Base-by-base conservation (phyloP, 2,113 vertebrate genomes). In the Chaenocephalus aceratus region DNA sequence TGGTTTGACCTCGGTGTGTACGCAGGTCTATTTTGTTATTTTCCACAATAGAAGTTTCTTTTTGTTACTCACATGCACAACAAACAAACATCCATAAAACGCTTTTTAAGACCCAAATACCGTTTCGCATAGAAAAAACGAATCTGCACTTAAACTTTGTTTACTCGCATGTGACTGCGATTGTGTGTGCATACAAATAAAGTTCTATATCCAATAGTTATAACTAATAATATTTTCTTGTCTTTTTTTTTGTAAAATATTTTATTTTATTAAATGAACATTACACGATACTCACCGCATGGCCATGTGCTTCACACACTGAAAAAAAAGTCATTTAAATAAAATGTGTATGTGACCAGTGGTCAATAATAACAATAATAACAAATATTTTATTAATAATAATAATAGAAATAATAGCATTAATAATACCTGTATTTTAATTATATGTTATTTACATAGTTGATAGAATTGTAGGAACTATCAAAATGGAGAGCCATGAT, bases 401-500 rank as follows among this genome's bases (percentile, higher is more conserved):
- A 36, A 36, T 41, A 41, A 7, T 56, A 64, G 65, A 41, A 72
- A 76, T 70, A 79, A 76, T 48, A 49, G 61, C 1, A 41, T 6
- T 41, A 41, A 41, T 41, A 41, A 41, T 41, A 41, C 5, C 7
- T 6, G 7, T 41, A 41, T 41, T 1, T 6, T 41, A 41, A 41
- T 41, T 1, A 41, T 41, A 41, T 41, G 36, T 41, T 7, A 41
- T 41, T 6, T 41, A 41, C 36, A 6, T 41, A 6, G 36, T 41
- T 41, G 36, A 41, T 41, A 41, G 6, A 41, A 7, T 34, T 48
- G 36, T 46, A 52, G 8, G 23, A 56, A 36, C 64, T 48, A 2
- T 68, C 41, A 80, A 49, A 67, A 77, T 2, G 41, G 62, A 54
- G 64, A 70, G 48, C 56, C 15, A 70, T 63, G 49, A 48, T 65